These are phyloP conservation scores for Caradrina clavipalpis DNA, from an alignment of 2,888 invertebrate genomes.

Conservation along the genomic window DNA sequence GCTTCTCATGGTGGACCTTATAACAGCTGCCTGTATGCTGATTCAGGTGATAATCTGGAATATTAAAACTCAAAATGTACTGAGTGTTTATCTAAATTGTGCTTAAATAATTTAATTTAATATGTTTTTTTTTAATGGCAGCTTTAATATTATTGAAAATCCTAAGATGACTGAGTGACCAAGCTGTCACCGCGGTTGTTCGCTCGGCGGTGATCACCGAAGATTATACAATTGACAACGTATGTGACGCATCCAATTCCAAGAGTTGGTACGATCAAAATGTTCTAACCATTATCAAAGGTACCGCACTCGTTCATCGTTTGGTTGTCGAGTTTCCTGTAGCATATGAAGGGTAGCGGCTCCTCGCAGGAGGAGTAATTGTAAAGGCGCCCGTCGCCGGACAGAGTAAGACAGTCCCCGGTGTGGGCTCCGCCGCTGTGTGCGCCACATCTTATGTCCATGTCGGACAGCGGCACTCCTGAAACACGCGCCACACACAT, in stretches of 20 bases:
- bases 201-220: no score
- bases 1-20: slow-evolving; percentile 17
- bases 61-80: not conserved
- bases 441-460: slow-evolving; percentile 5
- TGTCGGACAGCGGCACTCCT: slow-evolving; percentile 34
- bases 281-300: slow-evolving; percentile 21
- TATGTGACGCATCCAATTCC: not conserved
- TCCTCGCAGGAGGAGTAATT: slow-evolving; percentile 25
- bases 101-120: no score
- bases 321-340: slow-evolving; percentile 22
- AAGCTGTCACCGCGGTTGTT: no score
- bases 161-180: no score
- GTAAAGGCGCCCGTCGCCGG: not conserved
- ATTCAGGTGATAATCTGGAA: slow-evolving; percentile 38
- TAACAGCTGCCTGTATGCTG: slow-evolving; percentile 48
- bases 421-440: not conserved
- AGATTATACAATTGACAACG: not conserved
- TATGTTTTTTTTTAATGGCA: no score
- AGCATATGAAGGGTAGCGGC: slow-evolving; percentile 19
- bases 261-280: not conserved
- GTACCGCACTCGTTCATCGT: slow-evolving; percentile 37
- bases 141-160: not conserved
- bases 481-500: not conserved
- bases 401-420: slow-evolving; percentile 28
- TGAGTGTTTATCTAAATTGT: no score